These are phyloP conservation scores for Masticophis lateralis DNA, from an alignment of 2,797 vertebrate species.

Conservation along the genomic window DNA sequence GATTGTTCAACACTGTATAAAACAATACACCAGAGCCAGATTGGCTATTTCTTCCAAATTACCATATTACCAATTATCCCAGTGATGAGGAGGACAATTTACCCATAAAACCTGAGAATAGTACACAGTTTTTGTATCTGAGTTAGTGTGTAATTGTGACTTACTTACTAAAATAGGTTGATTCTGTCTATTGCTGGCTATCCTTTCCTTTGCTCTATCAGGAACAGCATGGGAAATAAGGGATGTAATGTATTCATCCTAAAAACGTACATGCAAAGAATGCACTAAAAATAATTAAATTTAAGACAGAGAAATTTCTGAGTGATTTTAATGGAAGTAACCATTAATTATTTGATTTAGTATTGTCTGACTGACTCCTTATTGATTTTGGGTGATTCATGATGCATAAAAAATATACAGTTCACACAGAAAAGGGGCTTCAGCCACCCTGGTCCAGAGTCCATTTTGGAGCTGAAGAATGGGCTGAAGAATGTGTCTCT, in stretches of 20 bases:
- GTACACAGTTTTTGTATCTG: neutral
- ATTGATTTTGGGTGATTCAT: too few relatives aligned
- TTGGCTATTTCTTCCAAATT: constrained; percentile 16
- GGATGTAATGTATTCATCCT: neutral
- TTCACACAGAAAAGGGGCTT: neutral
- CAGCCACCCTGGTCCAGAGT: neutral
- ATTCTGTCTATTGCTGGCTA: neutral
- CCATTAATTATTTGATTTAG: neutral
- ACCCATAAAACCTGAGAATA: neutral
- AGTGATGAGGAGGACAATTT: constrained; percentile 21
- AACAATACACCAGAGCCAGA: neutral
- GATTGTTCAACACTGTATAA: neutral
- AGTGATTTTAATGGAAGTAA: neutral
- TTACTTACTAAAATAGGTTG: neutral
- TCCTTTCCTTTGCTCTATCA: neutral
- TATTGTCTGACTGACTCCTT: neutral
- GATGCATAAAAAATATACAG: neutral
- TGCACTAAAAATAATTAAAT: neutral
- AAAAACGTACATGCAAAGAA: neutral
- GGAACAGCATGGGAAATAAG: neutral
- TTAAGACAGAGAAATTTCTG: neutral
- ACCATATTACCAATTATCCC: neutral
- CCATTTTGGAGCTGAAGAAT: neutral
- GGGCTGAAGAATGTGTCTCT: neutral
- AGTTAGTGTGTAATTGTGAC: neutral